Conservation (phyloP, 1,140 invertebrate species). For the Tetraneura akinire region DNA sequence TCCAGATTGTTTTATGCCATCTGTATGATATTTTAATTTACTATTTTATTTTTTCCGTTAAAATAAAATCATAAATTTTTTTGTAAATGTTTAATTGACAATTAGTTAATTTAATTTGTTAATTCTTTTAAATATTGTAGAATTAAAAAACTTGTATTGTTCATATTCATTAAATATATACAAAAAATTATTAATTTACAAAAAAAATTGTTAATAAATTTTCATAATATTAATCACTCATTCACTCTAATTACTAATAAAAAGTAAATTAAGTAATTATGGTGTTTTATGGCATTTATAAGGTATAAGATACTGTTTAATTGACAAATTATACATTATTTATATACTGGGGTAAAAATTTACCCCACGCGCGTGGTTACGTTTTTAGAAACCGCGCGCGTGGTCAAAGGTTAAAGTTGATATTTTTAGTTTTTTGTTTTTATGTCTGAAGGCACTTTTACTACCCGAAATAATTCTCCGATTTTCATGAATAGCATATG, state of each 20-base stretch:
- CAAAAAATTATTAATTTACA: conserved; percentile 14
- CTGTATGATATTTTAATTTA: conserved; percentile 12
- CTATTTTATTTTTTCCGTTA: conserved; percentile 15
- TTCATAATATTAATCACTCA: too few species aligned
- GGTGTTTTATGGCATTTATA: too few species aligned
- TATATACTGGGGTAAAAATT: too few species aligned
- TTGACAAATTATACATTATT: background rate
- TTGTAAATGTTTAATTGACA: background rate
- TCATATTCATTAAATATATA: background rate
- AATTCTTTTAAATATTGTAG: background rate
- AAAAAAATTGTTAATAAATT: too few species aligned
- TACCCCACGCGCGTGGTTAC: background rate
- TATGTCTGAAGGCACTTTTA: too few species aligned
- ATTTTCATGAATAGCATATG: too few species aligned
- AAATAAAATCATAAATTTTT: too few species aligned
- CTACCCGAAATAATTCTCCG: too few species aligned
- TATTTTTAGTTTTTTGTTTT: too few species aligned
- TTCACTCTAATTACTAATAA: too few species aligned
- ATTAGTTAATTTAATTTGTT: background rate
- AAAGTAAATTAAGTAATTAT: too few species aligned
- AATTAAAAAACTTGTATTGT: background rate
- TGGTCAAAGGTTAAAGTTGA: conserved; percentile 8
- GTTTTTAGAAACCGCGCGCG: conserved; percentile 8
- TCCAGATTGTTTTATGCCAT: conserved; percentile 4
- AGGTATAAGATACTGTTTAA: background rate